Percentiles rank a stretch among this genome's conserved stretches.
Conservation (phyloP, 2,888 invertebrate species). For the Herminia tarsipennalis region DNA sequence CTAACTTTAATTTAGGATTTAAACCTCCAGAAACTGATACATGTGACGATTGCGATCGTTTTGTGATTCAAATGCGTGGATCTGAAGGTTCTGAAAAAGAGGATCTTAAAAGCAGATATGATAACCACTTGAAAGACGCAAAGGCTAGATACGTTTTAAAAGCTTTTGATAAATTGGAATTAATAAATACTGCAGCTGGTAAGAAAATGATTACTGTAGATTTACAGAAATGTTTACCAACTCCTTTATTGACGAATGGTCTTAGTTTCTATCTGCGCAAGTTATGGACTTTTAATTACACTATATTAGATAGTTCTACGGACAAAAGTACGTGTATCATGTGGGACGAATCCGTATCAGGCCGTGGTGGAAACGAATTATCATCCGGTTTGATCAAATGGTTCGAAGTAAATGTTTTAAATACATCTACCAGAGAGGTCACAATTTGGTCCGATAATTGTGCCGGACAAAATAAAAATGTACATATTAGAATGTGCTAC, state of each 20-base stretch:
- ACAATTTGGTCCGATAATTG: too few relatives aligned
- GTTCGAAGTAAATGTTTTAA: too few relatives aligned
- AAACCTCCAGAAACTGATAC: slow-evolving; percentile 5
- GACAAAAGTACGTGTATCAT: neutral
- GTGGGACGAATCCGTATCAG: slow-evolving; percentile 3
- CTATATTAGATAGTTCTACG: neutral
- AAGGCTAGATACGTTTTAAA: slow-evolving; percentile 6
- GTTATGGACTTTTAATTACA: slow-evolving; percentile 17
- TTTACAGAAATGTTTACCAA: slow-evolving; percentile 20
- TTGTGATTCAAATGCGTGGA: neutral
- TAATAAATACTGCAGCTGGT: neutral
- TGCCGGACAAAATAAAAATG: too few relatives aligned
- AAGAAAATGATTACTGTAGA: slow-evolving; percentile 7
- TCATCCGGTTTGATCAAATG: too few relatives aligned
- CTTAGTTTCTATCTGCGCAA: slow-evolving; percentile 18
- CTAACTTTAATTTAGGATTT: slow-evolving; percentile 3
- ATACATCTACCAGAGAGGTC: too few relatives aligned
- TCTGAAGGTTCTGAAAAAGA: neutral
- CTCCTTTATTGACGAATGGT: slow-evolving; percentile 13
- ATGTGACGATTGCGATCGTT: neutral
- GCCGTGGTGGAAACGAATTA: too few relatives aligned
- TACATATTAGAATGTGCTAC: too few relatives aligned
- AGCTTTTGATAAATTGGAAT: slow-evolving; percentile 5
- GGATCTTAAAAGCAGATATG: neutral
- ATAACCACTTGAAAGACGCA: slow-evolving; percentile 6